Conservation (phyloP, 2,888 invertebrate species). For the Drosophila melanosoma region DNA sequence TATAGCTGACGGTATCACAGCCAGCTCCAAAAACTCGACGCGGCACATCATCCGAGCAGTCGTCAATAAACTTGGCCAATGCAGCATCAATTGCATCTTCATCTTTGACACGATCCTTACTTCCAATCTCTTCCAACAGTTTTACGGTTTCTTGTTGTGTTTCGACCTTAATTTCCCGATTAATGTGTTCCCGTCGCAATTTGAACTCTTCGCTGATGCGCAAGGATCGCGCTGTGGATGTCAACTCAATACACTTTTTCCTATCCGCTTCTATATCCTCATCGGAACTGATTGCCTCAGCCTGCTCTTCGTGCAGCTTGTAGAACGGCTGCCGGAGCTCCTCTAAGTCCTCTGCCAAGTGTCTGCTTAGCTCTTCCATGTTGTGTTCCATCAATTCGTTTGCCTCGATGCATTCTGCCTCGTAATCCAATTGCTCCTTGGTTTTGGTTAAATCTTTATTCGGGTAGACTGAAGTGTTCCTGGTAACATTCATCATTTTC, state of each 20-base stretch:
- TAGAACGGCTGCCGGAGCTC: slow-evolving; percentile 46
- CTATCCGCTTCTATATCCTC: slow-evolving; percentile 36
- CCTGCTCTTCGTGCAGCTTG: background rate
- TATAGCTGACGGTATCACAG: slow-evolving; percentile 42
- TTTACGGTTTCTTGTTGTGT: background rate
- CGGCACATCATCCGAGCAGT: slow-evolving; percentile 59
- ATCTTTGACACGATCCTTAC: background rate
- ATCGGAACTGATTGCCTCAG: slow-evolving; percentile 13
- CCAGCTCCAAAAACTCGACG: slow-evolving; percentile 58
- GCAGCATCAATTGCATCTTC: slow-evolving; percentile 21
- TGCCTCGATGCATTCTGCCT: slow-evolving; percentile 54
- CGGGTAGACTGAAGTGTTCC: background rate
- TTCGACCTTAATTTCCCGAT: background rate
- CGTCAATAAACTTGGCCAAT: slow-evolving; percentile 57
- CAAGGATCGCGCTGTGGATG: slow-evolving; percentile 28
- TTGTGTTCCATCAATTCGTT: slow-evolving; percentile 65
- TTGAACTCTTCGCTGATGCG: slow-evolving; percentile 51
- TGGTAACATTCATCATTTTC: slow-evolving; percentile 5
- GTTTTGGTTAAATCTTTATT: slow-evolving; percentile 14
- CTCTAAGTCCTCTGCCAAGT: slow-evolving; percentile 61
- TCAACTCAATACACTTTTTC: slow-evolving; percentile 32
- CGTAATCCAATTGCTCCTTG: slow-evolving; percentile 45
- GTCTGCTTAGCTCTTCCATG: slow-evolving; percentile 61
- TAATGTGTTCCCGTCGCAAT: slow-evolving; percentile 39
- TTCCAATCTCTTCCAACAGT: background rate